These are phyloP conservation scores for Lemur catta DNA, from an alignment of 2,797 vertebrate genomes.

Conservation along the genomic window DNA sequence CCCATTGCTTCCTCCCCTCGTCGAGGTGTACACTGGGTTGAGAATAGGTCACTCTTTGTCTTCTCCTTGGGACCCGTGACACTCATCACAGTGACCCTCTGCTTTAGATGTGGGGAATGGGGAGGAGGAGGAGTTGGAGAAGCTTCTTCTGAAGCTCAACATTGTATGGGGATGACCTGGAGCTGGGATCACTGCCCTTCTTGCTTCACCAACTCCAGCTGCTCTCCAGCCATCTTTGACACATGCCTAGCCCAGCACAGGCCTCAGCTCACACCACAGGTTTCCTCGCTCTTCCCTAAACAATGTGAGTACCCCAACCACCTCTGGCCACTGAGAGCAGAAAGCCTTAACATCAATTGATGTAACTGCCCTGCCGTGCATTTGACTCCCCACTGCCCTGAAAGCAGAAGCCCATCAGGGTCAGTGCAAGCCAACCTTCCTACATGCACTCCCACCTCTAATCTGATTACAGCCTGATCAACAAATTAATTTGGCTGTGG, in stretches of 20 bases:
- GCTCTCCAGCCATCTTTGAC: slow-evolving; percentile 30
- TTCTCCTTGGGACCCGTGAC: slow-evolving; percentile 50
- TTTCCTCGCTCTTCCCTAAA: slow-evolving; percentile 55
- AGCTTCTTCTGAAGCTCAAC: not conserved
- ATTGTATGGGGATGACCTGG: slow-evolving; percentile 59
- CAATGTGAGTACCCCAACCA: slow-evolving; percentile 52
- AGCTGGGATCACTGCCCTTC: slow-evolving; percentile 68
- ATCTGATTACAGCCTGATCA: slow-evolving; percentile 73
- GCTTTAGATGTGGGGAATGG: slow-evolving; percentile 8
- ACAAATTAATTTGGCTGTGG: slow-evolving; percentile 71
- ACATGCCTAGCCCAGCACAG: slow-evolving; percentile 2
- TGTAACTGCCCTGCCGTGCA: slow-evolving; percentile 42
- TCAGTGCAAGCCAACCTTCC: slow-evolving; percentile 59
- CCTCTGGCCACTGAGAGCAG: slow-evolving; percentile 67
- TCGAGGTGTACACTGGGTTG: slow-evolving; percentile 49
- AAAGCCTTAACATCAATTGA: slow-evolving; percentile 65
- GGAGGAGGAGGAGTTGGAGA: not conserved
- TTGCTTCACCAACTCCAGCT: slow-evolving; percentile 80
- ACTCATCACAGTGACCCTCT: slow-evolving; percentile 27
- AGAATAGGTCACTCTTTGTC: slow-evolving; percentile 68
- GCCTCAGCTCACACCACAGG: slow-evolving; percentile 26
- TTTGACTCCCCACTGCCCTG: slow-evolving; percentile 63
- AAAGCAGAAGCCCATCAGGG: slow-evolving; percentile 57
- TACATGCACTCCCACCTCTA: slow-evolving; percentile 57
- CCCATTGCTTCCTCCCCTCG: slow-evolving; percentile 21